Conservation (phyloP, 1,140 invertebrate genomes). For the Penaeus vannamei region DNA sequence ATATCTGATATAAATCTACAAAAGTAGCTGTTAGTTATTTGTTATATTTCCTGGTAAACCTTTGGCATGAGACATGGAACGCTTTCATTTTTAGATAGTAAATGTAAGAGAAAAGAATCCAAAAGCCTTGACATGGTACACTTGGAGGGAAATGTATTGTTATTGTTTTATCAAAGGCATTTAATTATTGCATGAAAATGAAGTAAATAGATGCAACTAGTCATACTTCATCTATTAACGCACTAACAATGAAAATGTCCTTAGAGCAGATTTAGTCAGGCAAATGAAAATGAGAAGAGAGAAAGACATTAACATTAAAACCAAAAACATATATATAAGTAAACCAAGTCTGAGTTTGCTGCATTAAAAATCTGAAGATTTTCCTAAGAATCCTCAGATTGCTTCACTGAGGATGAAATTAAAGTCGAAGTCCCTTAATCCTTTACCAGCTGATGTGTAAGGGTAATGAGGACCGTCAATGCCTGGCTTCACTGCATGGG, state of each 20-base stretch:
- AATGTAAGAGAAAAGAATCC: no score
- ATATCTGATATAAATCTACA: no score
- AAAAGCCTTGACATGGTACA: no score
- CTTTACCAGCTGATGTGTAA: slow-evolving; percentile 37
- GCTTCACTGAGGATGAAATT: no score
- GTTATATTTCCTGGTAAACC: no score
- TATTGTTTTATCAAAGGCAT: neutral
- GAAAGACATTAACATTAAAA: no score
- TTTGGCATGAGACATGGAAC: no score
- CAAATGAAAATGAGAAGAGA: no score
- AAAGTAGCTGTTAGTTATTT: no score
- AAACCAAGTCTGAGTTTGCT: slow-evolving; percentile 13
- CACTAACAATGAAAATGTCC: slow-evolving; percentile 34
- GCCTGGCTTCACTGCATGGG: slow-evolving; percentile 54
- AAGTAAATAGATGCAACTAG: slow-evolving; percentile 24
- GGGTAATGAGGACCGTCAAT: slow-evolving; percentile 22
- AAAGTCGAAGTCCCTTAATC: slow-evolving; percentile 40
- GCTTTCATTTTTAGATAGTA: no score
- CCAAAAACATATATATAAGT: neutral
- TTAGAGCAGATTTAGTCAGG: no score
- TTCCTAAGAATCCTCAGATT: no score
- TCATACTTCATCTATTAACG: slow-evolving; percentile 39
- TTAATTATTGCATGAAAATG: slow-evolving; percentile 38
- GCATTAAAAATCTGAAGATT: slow-evolving; percentile 5
- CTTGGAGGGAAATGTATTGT: slow-evolving; percentile 38